A percentile compares a stretch with the other conserved stretches of the same genome.
Evolutionary conservation across 2,797 vertebrate genomes (phyloP).

Genomic region (Parotocinclus haroldoi): DNA sequence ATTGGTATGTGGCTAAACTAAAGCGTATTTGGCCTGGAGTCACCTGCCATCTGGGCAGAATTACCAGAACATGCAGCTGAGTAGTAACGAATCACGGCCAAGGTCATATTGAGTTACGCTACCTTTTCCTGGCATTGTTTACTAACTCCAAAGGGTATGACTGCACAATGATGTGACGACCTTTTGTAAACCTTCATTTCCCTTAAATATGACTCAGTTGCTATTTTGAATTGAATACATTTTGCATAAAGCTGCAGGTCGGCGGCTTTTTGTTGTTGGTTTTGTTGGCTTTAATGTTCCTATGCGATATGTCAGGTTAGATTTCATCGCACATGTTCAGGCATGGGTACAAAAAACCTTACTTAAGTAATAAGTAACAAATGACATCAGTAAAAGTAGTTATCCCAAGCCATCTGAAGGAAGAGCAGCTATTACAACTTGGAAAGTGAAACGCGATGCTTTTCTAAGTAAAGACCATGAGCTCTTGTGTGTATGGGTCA

Average conservation of each 20-base stretch:
- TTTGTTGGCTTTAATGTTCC: no score
- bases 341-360: no score
- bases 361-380: no score
- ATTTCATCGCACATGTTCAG: no score
- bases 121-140: constrained; percentile 29
- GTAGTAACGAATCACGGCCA: constrained; percentile 7
- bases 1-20: not conserved
- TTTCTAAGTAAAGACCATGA: no score
- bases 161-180: constrained; percentile 21
- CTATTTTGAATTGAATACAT: constrained; percentile 8
- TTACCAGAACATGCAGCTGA: constrained; percentile 10
- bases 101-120: constrained; percentile 19
- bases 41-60: constrained; percentile 19
- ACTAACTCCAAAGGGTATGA: constrained; percentile 18
- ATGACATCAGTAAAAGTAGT: no score
- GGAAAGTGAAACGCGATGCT: no score
- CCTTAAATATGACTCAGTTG: constrained; percentile 10
- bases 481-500: no score
- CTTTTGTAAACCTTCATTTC: constrained; percentile 15
- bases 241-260: not conserved
- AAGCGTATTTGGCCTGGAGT: not conserved
- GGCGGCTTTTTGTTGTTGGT: no score
- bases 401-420: no score
- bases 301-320: no score
- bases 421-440: no score